Conservation (phyloP, 2,113 vertebrate species). For the Piprites chloris region DNA sequence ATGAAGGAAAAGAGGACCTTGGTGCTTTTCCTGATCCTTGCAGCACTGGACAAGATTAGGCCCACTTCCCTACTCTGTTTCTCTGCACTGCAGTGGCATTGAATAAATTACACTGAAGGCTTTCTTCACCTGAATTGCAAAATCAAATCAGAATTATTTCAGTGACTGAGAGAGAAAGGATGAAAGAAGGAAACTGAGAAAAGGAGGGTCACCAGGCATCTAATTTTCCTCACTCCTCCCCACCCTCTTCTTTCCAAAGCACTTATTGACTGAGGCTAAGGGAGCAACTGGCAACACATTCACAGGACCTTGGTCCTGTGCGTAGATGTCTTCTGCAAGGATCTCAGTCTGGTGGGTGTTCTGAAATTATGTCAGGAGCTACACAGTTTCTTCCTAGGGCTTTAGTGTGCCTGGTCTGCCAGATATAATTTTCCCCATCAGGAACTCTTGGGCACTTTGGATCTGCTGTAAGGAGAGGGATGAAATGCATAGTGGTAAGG, state of each 20-base stretch:
- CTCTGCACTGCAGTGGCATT: not conserved
- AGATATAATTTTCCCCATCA: not conserved
- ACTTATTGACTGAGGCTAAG: not conserved
- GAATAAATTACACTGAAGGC: not conserved
- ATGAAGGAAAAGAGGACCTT: not conserved
- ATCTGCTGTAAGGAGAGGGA: not conserved
- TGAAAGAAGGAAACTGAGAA: not conserved
- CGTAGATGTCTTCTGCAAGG: not conserved
- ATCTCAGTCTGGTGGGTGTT: not conserved
- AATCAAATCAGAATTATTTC: not conserved
- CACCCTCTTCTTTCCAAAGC: not conserved
- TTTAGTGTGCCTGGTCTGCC: not conserved
- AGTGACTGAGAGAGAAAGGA: not conserved
- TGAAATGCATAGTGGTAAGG: not conserved
- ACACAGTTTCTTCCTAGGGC: not conserved
- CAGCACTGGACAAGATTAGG: not conserved
- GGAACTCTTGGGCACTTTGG: not conserved
- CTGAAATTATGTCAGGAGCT: slow-evolving; percentile 3
- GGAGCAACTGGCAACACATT: not conserved
- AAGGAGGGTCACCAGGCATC: not conserved
- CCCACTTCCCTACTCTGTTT: not conserved
- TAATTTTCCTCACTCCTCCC: not conserved
- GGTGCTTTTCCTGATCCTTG: not conserved
- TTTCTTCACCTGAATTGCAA: not conserved
- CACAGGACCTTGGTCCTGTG: not conserved